Evolutionary conservation across 2,888 invertebrate species (phyloP), one percentile per base, ranked within the genome.

Genomic region (Drosophila birchii): DNA sequence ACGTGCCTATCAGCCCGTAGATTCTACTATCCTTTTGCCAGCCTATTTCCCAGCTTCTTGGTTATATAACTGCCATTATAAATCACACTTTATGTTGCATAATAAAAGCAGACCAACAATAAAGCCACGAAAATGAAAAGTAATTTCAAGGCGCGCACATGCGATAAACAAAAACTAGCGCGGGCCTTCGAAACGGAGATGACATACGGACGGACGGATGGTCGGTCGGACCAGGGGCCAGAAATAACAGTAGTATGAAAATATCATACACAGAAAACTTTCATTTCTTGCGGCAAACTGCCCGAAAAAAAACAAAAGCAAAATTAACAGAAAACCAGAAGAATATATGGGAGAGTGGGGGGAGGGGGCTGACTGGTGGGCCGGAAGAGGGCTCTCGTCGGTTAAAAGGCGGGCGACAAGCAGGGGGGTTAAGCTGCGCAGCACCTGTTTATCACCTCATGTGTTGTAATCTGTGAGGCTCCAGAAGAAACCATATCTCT

Each of bases 391-490:
- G 20, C 32, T 20, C 29, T 6, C 16, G 55, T n/a, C 51, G 72
- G 32, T 63, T 62, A 64, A 51, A 39, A 43, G 49, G 29, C 51
- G 63, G 41, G 57, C 64, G 18, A 49, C n/a, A 47, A 41, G 67
- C 20, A 55, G 66, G 39, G 39, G 44, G 61, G 67, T 67, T 80
- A 82, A 80, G 70, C 82, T 41, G 64, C 63, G 72, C 69, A 76
- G 79, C 84, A 84, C 84, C 84, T 84, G 84, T 87, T 84, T 85
- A 84, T 85, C 84, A 84, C 84, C 79, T 85, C 78, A 79, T 84
- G 84, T 84, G 87, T 87, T 84, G 84, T 84, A 84, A 84, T 87
- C 80, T 78, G 83, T 66, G 80, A 72, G 75, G 87, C 77, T 68
- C 74, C 62, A 68, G 69, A 70, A 67, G 62, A 69, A 71, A 56